phyloP scores from a whole-genome alignment of 2,113 vertebrate species.

The Scortum barcoo region DNA sequence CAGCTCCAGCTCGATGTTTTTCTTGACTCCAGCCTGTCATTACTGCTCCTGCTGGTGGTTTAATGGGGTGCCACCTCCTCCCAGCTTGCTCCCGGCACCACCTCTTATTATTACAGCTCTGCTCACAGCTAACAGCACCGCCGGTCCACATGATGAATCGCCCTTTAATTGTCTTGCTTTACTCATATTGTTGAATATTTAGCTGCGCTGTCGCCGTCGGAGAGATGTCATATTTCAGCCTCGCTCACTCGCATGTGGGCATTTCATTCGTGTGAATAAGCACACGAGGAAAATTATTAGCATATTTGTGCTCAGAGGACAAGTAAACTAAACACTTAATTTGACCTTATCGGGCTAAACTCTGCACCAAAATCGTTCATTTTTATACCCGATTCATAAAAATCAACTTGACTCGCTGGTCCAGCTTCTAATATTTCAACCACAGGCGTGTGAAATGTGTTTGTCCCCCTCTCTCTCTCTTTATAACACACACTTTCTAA shows the following conservation, averaged over 20 bases:
- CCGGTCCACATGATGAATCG: slow-evolving; percentile 41
- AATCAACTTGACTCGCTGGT: neutral
- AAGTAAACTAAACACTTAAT: neutral
- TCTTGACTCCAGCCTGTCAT: slow-evolving; percentile 38
- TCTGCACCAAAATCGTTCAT: neutral
- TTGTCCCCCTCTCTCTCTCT: neutral
- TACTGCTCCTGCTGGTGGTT: slow-evolving; percentile 52
- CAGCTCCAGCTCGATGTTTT: slow-evolving; percentile 8
- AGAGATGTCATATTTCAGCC: slow-evolving; percentile 30
- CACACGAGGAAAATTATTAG: neutral
- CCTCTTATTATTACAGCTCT: slow-evolving; percentile 41
- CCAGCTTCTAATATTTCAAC: neutral
- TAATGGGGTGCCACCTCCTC: slow-evolving; percentile 66
- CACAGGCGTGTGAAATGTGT: neutral
- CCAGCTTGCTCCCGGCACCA: slow-evolving; percentile 54
- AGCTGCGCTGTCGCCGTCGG: slow-evolving; percentile 2
- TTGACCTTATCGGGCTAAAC: neutral
- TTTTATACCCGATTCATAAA: neutral
- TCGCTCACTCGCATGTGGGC: neutral
- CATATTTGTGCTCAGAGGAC: neutral
- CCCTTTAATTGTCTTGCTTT: slow-evolving; percentile 40
- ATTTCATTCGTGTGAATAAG: neutral
- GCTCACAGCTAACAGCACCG: slow-evolving; percentile 9
- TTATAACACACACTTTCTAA: neutral
- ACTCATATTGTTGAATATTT: slow-evolving; percentile 33